Evolutionary conservation across 2,888 invertebrate species (phyloP), one percentile per base, ranked within the genome.

Genomic region (Dryocosmus kuriphilus): DNA sequence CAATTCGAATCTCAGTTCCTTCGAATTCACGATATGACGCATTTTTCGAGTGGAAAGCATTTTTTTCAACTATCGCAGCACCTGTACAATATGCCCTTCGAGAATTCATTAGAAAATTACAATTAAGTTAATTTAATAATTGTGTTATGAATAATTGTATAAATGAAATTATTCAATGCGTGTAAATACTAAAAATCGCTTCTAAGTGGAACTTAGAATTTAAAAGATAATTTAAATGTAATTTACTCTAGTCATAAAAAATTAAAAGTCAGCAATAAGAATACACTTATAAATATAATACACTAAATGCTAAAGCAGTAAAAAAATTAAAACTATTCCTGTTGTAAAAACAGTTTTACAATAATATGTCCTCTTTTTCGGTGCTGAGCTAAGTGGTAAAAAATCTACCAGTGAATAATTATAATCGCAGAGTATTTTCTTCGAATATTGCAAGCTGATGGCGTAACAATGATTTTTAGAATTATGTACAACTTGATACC

Each of bases 401-500:
- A 71, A 71, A 71, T 46, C 71, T 71, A 71, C 30, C 30, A n/a
- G 51, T 30, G 51, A 51, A 27, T 30, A 38, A 41, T 46, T 16
- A 30, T 71, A 71, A 71, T 71, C 46, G 71, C 30, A 51, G 51
- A 71, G 30, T 71, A 71, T 51, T 71, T 71, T 51, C 16, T 30
- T 30, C 27, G 24, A 27, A 67, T 41, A 46, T 30, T 41, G 30
- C 14, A 71, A 71, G 51, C 51, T 30, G 30, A 71, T 30, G 30
- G n/a, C 30, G n/a, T 71, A 71, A 71, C 27, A 71, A 51, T 71
- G n/a, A 46, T 46, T 62, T 62, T 27, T 71, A 22, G 14, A 30
- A 71, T 51, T 71, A 71, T 71, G 9, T 71, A 71, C 71, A 71
- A 51, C 71, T 46, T 19, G 51, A 46, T 71, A 46, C 9, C n/a